These are phyloP conservation scores for Cynopterus sphinx DNA, from an alignment of 2,797 vertebrate species.

Conservation along the genomic window DNA sequence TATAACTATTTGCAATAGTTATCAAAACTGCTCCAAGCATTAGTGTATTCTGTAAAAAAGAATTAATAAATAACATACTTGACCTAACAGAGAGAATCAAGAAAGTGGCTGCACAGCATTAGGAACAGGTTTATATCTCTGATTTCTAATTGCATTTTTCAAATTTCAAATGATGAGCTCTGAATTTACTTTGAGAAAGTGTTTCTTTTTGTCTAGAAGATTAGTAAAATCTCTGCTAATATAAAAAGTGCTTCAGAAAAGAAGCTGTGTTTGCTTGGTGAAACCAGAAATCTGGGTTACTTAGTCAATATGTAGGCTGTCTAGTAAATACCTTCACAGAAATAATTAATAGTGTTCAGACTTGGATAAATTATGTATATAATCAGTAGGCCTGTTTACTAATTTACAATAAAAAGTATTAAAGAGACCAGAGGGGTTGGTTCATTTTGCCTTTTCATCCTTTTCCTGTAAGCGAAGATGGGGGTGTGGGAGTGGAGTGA, in stretches of 20 bases:
- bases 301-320: neutral
- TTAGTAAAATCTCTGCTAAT: neutral
- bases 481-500: accelerated
- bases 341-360: neutral
- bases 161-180: neutral
- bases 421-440: neutral
- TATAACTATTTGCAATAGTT: neutral
- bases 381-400: neutral
- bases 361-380: neutral
- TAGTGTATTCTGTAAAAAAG: neutral
- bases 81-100: neutral
- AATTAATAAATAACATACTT: neutral
- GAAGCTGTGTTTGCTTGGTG: neutral
- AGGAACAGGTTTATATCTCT: neutral
- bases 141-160: neutral
- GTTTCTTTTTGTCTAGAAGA: neutral
- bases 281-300: neutral
- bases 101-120: neutral
- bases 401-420: neutral
- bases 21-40: neutral
- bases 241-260: neutral
- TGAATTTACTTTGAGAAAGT: slow-evolving; percentile 14
- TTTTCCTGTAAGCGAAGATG: neutral
- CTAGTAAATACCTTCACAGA: neutral
- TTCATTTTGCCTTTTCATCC: neutral